Percentiles rank a stretch among this genome's conserved stretches.
phyloP scores from a whole-genome alignment of 2,113 vertebrate species.

The Lontra canadensis region DNA sequence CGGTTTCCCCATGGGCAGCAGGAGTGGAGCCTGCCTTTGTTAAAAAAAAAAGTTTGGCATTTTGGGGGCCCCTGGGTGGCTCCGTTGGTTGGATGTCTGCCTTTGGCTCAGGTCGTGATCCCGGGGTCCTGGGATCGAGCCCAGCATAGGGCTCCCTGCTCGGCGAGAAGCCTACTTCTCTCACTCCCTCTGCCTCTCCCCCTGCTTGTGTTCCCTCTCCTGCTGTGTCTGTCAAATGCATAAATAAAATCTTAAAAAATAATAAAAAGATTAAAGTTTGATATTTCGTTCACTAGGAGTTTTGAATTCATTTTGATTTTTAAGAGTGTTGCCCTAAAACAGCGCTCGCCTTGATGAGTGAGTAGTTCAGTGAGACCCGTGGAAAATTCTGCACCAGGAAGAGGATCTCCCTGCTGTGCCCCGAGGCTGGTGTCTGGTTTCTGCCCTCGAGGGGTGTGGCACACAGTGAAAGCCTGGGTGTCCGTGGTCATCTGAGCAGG shows the following conservation, averaged over 20 bases:
- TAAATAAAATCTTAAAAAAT: too few species aligned
- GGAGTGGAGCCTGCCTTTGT: neutral
- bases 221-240: too few species aligned
- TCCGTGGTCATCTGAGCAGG: fast-evolving
- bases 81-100: too few species aligned
- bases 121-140: too few species aligned
- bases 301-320: neutral
- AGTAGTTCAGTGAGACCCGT: neutral
- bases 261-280: too few species aligned
- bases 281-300: neutral
- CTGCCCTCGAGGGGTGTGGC: fast-evolving
- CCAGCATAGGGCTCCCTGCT: too few species aligned
- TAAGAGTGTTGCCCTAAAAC: neutral
- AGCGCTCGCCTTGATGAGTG: neutral
- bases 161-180: too few species aligned
- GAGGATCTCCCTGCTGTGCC: neutral
- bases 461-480: neutral
- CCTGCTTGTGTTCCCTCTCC: too few species aligned
- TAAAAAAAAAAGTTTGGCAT: neutral
- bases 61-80: neutral
- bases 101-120: too few species aligned
- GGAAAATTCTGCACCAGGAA: neutral
- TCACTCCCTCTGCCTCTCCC: too few species aligned
- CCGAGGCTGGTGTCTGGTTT: neutral
- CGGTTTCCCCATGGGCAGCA: neutral